Evolutionary conservation across 2,797 vertebrate genomes (phyloP).

Genomic region (Phoxinus dragarum): DNA sequence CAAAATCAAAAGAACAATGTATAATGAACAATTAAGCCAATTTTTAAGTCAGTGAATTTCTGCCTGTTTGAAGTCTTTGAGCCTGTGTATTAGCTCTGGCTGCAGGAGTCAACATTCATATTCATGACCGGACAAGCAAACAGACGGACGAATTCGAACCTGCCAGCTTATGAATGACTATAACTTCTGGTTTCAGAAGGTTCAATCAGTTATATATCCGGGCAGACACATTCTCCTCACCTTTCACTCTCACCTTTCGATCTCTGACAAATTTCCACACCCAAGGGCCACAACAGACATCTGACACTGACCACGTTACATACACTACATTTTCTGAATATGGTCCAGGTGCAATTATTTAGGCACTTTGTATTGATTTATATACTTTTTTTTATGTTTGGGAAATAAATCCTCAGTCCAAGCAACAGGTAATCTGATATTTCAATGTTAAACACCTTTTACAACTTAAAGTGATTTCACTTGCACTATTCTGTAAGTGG

Average conservation of each 20-base stretch:
- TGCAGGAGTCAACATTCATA: slow-evolving; percentile 14
- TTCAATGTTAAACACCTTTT: neutral
- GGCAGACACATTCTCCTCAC: slow-evolving; percentile 13
- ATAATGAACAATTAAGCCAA: neutral
- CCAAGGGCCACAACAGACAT: slow-evolving; percentile 9
- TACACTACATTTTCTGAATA: neutral
- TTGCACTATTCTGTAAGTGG: neutral
- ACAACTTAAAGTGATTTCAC: neutral
- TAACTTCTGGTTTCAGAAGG: slow-evolving; percentile 20
- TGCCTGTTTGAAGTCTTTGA: neutral
- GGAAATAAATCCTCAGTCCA: neutral
- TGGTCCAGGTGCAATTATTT: neutral
- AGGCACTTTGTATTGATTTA: neutral
- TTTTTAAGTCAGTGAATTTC: neutral
- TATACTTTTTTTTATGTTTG: neutral
- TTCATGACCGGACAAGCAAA: slow-evolving; percentile 44
- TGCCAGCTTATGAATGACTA: neutral
- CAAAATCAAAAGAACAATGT: neutral
- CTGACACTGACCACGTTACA: neutral
- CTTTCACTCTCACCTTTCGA: slow-evolving; percentile 20
- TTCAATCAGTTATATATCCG: slow-evolving; percentile 27
- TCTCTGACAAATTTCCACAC: slow-evolving; percentile 25
- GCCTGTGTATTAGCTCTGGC: slow-evolving; percentile 9
- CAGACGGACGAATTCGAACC: neutral
- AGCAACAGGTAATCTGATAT: neutral